Base-by-base conservation (phyloP, 1,140 invertebrate species). In the Papilio machaon region DNA sequence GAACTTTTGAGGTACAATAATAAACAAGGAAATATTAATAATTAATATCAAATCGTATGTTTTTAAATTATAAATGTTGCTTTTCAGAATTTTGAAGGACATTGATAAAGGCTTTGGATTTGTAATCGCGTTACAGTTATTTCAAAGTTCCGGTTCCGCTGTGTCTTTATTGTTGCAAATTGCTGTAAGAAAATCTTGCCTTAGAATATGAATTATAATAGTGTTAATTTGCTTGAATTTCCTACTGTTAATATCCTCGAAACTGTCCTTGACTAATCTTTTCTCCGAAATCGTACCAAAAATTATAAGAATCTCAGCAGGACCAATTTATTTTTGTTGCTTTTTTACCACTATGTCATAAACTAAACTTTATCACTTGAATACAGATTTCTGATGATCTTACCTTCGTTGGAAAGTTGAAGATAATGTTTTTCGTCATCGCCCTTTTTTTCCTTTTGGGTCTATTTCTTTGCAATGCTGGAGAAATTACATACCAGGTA, bases 401-500 rank as follows among this genome's bases (percentile, higher is more conserved):
- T 52, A 88, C 88, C 11, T 83, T 90, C 30, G 80, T 87, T 2
- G 87, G 87, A 7, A 82, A 80, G n/a, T 81, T 91, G 82, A 92
- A 92, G 85, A 87, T 91, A 54, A 83, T 90, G 49, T 89, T 90
- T 70, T 93, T 93, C 76, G 87, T 90, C 11, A 58, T 79, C 13
- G 89, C 87, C 2, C 80, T 93, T 64, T 91, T 90, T 79, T 91
- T 92, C 52, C 81, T 93, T 49, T 80, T 93, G 67, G 91, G 84
- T 6, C 80, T 91, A 15, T 91, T 89, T 83, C 85, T 93, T 43
- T 93, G 91, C 82, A 93, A 92, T 76, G 88, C 91, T 9, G 91
- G 91, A 19, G 91, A 92, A 85, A 93, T 93, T 35, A 91, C 91
- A 9, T 89, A 92, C 81, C 88, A 93, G 89, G 91, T 92, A 81